Base-by-base conservation (phyloP, 2,797 vertebrate genomes). In the Platyrinchus mystaceus region DNA sequence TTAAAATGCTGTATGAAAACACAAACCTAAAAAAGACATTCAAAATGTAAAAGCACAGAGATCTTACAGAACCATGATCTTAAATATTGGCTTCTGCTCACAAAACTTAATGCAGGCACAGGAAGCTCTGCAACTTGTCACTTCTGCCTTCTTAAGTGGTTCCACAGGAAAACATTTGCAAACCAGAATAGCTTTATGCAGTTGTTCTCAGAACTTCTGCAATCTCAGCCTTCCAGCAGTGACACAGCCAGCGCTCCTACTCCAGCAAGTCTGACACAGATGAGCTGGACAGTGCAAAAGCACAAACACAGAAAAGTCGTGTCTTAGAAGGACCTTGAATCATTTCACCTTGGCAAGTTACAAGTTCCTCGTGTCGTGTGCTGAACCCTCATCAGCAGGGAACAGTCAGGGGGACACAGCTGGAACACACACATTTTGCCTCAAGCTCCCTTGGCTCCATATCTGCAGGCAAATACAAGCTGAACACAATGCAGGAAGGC, bases 351-450 rank as follows among this genome's bases (percentile, higher is more conserved):
- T 10, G 1, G 68, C 55, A n/a, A 55, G 71, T 28, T 52, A 21
- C 28, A 52, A 70, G 60, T 14, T 76, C 55, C 47, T 30, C 0
- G 0, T 52, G 68, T 21, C 34, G 5, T 0, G 12, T 26, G 59
- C 78, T 30, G 56, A 75, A 14, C 50, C 47, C 36, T 27, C 27
- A 15, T 7, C 3, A 9, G 71, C 59, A 62, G 34, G 34, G 28
- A 79, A 47, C 32, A 55, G 41, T 23, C 49, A 70, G 60, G 66
- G 63, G 69, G 74, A 62, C 53, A 58, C 27, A n/a, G 73, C 13
- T 46, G 56, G 76, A 34, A 79, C 66, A 41, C 27, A 59, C 7
- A 7, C 6, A 0, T 32, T 66, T 60, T 64, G 18, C 52, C 62
- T 68, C 30, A 12, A 36, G 55, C n/a, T 66, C 50, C 26, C 75